A percentile compares a stretch with the other conserved stretches of the same genome.
Evolutionary conservation across 1,140 invertebrate species (phyloP).

Genomic region (Sycobia sp.): DNA sequence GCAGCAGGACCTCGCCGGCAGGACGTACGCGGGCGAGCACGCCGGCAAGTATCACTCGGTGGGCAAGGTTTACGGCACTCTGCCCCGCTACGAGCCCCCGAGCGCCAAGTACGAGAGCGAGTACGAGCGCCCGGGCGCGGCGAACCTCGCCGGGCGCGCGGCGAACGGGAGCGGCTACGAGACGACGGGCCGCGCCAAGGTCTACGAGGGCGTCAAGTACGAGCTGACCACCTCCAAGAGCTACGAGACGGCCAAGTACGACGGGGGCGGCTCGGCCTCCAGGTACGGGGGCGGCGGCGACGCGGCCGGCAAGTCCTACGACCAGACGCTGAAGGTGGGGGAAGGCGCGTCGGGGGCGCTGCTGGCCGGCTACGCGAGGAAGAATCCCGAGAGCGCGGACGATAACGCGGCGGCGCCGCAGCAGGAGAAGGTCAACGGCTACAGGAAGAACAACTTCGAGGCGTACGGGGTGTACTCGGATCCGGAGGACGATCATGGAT

Average conservation of each 20-base stretch:
- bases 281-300: slow-evolving; percentile 49
- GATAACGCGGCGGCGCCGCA: not conserved
- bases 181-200: slow-evolving; percentile 32
- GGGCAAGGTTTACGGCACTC: slow-evolving; percentile 53
- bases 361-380: slow-evolving; percentile 45
- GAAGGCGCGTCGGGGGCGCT: slow-evolving; percentile 44
- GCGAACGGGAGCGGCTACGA: slow-evolving; percentile 37
- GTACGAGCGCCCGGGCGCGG: not conserved
- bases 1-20: slow-evolving; percentile 40
- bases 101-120: slow-evolving; percentile 43
- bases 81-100: slow-evolving; percentile 54
- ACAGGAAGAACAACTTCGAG: slow-evolving; percentile 60
- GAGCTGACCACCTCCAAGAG: slow-evolving; percentile 57
- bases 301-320: slow-evolving; percentile 45
- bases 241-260: slow-evolving; percentile 57
- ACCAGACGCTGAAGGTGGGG: slow-evolving; percentile 57
- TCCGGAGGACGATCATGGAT: slow-evolving; percentile 63
- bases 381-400: slow-evolving; percentile 50
- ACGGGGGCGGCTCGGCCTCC: slow-evolving; percentile 37
- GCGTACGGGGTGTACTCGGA: slow-evolving; percentile 64
- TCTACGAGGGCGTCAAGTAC: slow-evolving; percentile 51
- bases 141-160: not conserved
- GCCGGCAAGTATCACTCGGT: slow-evolving; percentile 48
- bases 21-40: slow-evolving; percentile 47
- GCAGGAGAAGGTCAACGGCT: slow-evolving; percentile 57